Evolutionary conservation across 1,140 invertebrate genomes (phyloP).

Genomic region (Conopomorpha cramerella): DNA sequence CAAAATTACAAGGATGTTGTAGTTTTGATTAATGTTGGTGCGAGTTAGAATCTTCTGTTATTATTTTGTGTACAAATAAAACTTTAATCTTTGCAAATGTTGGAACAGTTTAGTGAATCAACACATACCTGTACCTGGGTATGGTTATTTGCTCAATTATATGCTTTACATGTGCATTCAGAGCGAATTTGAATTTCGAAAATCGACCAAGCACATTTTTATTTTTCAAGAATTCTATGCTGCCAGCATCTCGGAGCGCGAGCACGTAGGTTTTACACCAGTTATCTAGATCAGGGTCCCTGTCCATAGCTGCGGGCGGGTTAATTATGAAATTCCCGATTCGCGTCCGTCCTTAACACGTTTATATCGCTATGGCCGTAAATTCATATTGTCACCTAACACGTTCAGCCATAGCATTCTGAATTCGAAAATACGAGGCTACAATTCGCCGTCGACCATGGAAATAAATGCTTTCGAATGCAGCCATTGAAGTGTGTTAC

Average conservation of each 20-base stretch:
- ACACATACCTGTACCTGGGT: no score
- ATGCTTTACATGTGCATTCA: not conserved
- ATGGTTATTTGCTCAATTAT: not conserved
- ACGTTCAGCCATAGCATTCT: conserved; percentile 22
- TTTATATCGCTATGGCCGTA: conserved; percentile 44
- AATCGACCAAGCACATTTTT: no score
- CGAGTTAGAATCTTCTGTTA: no score
- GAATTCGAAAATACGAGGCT: conserved; percentile 35
- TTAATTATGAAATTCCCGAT: no score
- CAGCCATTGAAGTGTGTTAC: conserved; percentile 49
- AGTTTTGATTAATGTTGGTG: no score
- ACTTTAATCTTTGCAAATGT: not conserved
- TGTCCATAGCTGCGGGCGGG: no score
- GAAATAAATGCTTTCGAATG: conserved; percentile 53
- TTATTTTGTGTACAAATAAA: not conserved
- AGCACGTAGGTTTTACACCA: no score
- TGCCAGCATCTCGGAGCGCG: no score
- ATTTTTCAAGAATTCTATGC: no score
- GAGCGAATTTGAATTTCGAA: conserved; percentile 21
- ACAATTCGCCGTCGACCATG: conserved; percentile 29
- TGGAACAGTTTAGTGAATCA: no score
- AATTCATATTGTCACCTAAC: conserved; percentile 41
- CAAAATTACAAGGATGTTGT: no score
- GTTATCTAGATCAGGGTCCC: no score
- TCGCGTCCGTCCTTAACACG: conserved; percentile 37